These are phyloP conservation scores for Frankliniella fusca DNA, from an alignment of 2,888 invertebrate genomes.

Conservation along the genomic window DNA sequence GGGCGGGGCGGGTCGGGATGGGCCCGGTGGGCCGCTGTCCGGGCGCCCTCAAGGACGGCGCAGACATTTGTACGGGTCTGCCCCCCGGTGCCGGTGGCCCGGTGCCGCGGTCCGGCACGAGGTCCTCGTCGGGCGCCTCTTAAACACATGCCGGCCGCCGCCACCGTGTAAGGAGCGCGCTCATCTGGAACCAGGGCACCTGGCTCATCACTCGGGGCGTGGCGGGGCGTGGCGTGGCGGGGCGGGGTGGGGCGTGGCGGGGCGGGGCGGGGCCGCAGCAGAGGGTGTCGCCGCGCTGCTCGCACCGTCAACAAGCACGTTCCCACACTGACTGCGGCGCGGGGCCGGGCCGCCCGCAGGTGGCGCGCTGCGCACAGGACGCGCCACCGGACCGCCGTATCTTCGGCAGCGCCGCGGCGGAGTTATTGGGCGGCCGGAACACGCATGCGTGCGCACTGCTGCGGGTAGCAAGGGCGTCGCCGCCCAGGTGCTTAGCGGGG, in stretches of 20 bases:
- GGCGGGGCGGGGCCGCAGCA: not conserved
- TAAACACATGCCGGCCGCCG: no score
- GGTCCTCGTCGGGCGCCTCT: no score
- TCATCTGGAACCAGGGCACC: no score
- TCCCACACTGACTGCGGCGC: conserved; percentile 1
- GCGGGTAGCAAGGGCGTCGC: conserved; percentile 8
- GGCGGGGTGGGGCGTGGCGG: not conserved
- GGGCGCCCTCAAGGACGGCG: no score
- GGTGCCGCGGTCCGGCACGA: no score
- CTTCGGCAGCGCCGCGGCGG: not conserved
- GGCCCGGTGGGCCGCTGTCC: no score
- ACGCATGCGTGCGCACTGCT: not conserved
- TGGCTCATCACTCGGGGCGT: no score
- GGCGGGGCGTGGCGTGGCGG: not conserved
- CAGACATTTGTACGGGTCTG: no score
- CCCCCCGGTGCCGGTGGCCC: no score
- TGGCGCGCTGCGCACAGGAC: not conserved
- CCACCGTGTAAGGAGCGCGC: no score
- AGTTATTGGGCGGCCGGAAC: not conserved
- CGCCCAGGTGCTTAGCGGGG: not conserved
- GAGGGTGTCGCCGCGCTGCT: not conserved
- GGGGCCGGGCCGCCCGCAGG: not conserved
- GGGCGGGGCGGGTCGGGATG: no score
- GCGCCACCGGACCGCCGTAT: not conserved
- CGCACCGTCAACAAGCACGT: not conserved